Conservation (phyloP, 2,113 vertebrate genomes). For the Chionis minor region DNA sequence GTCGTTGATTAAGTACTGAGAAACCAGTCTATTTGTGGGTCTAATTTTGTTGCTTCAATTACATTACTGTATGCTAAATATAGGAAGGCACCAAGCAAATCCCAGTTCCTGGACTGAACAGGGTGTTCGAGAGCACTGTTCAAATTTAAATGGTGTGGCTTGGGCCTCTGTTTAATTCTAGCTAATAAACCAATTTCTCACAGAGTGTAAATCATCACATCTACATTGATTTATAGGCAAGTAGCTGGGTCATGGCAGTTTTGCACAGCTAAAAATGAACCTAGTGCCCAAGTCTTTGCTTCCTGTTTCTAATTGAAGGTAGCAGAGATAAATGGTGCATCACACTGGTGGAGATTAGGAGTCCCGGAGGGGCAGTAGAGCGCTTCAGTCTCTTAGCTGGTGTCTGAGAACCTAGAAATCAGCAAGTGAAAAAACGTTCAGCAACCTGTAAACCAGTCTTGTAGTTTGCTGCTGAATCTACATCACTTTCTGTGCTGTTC, state of each 20-base stretch:
- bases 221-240: constrained; percentile 34
- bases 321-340: background rate
- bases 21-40: constrained; percentile 55
- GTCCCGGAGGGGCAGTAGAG: background rate
- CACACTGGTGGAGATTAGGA: background rate
- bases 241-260: background rate
- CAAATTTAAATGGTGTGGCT: constrained; percentile 6
- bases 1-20: constrained; percentile 58
- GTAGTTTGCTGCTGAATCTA: background rate
- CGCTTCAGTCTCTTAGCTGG: background rate
- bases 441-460: background rate
- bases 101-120: constrained; percentile 36
- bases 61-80: constrained; percentile 69
- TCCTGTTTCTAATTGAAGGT: background rate
- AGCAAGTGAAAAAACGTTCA: background rate
- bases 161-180: constrained; percentile 21
- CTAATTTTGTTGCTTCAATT: constrained; percentile 58
- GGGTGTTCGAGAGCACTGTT: constrained; percentile 34
- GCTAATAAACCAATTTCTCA: constrained; percentile 25
- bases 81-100: constrained; percentile 45
- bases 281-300: background rate
- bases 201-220: constrained; percentile 14
- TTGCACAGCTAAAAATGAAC: background rate
- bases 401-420: background rate
- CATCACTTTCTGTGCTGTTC: background rate